Evolutionary conservation across 1,140 invertebrate species (phyloP), one percentile per base, ranked within the genome.

Genomic region (Nasonia longicornis): DNA sequence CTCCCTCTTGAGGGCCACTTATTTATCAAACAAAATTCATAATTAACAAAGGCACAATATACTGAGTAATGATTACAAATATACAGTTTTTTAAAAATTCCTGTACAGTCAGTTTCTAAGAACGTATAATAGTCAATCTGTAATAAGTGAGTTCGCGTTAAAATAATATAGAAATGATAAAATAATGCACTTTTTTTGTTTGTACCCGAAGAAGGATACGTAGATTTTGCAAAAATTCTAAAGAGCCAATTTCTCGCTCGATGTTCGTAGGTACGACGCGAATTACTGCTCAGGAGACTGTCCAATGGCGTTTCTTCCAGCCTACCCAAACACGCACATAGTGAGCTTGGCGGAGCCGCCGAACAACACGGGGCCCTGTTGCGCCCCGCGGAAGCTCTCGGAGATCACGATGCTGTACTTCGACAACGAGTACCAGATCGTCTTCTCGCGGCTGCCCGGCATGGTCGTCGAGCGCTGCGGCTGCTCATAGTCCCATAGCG

Each of bases 281-380:
- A 97, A 98, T 91, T 99, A 98, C 91, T 99, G 98, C 91, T 95
- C 95, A 80, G 98, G 98, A 3, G 96, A 98, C 85, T 99, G 98
- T 92, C 95, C 96, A 0, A 97, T 95, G 90, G 94, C 95, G 3
- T 97, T 98, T 88, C 91, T 98, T 29, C 96, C 97, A 85, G 95
- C 96, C 86, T 95, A 98, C 89, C 95, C 97, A 2, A 98, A 99
- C 89, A 98, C 98, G 29, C 97, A 99, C 90, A 92, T 99, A 86
- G 94, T 97, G 52, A 93, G 95, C 83, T 92, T 94, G 20, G 93
- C 94, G 1, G 93, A 94, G 11, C 93, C 93, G 7, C 92, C 93
- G 35, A 94, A 95, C 63, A 95, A 94, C 79, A 94, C 93, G 6
- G 95, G 95, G 0, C 96, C 97, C 0, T 98, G 97, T 88, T 98